phyloP scores from a whole-genome alignment of 2,113 vertebrate genomes.

The Hippocampus abdominalis region DNA sequence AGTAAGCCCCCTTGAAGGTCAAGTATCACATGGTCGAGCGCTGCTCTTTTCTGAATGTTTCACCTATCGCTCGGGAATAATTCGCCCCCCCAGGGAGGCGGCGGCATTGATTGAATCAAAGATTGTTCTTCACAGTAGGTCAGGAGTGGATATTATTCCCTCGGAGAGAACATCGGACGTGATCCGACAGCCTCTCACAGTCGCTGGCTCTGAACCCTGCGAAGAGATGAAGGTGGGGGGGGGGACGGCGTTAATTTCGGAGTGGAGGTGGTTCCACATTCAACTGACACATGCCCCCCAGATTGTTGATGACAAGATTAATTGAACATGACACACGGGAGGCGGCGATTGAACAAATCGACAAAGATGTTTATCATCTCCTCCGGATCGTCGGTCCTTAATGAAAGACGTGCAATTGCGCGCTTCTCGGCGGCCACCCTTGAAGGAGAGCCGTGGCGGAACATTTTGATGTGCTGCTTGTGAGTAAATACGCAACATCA shows the following conservation, averaged over 20 bases:
- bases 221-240: conserved; percentile 52
- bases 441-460: conserved; percentile 37
- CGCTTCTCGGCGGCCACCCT: conserved; percentile 28
- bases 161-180: conserved; percentile 75
- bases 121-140: conserved; percentile 88
- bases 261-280: conserved; percentile 17
- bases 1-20: conserved; percentile 60
- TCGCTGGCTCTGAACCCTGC: conserved; percentile 76
- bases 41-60: conserved; percentile 57
- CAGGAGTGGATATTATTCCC: conserved; percentile 82
- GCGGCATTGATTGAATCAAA: conserved; percentile 50
- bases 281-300: conserved; percentile 21
- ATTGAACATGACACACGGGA: conserved; percentile 36
- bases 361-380: conserved; percentile 52
- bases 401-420: conserved; percentile 33
- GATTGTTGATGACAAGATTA: conserved; percentile 40
- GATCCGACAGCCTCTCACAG: conserved; percentile 81
- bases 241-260: conserved; percentile 32
- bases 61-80: conserved; percentile 46
- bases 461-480: conserved; percentile 27
- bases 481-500: conserved; percentile 43
- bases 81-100: conserved; percentile 39
- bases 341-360: conserved; percentile 51
- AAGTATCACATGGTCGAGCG: conserved; percentile 60
- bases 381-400: conserved; percentile 50